phyloP scores from a whole-genome alignment of 2,113 vertebrate species.

The Hucho hucho region DNA sequence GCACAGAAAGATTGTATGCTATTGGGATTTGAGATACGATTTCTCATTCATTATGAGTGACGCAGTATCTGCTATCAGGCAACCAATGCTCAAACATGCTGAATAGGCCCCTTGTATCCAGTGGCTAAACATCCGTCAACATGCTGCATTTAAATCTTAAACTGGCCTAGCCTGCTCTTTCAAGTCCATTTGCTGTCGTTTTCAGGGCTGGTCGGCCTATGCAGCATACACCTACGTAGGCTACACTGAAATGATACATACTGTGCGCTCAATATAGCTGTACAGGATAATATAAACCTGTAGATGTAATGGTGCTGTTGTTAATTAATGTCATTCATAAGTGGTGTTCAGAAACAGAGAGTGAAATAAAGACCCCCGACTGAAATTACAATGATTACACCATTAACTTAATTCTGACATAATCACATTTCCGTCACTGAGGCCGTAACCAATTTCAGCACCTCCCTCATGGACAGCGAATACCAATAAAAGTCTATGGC shows the following conservation, averaged over 20 bases:
- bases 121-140: neutral
- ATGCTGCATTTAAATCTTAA: neutral
- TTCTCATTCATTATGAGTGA: neutral
- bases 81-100: neutral
- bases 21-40: neutral
- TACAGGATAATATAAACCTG: neutral
- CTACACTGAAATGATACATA: too few relatives aligned
- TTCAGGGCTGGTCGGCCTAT: neutral
- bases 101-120: neutral
- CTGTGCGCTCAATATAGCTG: neutral
- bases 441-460: conserved; percentile 56
- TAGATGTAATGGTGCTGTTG: neutral
- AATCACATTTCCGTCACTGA: neutral
- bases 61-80: neutral
- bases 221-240: neutral
- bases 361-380: neutral
- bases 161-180: neutral
- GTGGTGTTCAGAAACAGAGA: neutral
- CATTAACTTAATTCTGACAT: neutral
- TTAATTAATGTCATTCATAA: neutral
- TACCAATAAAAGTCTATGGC: neutral
- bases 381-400: neutral
- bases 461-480: conserved; percentile 42
- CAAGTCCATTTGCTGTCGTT: neutral
- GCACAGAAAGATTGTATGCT: neutral